phyloP scores from a whole-genome alignment of 2,888 invertebrate species.

The Zaprionus lineosus region DNA sequence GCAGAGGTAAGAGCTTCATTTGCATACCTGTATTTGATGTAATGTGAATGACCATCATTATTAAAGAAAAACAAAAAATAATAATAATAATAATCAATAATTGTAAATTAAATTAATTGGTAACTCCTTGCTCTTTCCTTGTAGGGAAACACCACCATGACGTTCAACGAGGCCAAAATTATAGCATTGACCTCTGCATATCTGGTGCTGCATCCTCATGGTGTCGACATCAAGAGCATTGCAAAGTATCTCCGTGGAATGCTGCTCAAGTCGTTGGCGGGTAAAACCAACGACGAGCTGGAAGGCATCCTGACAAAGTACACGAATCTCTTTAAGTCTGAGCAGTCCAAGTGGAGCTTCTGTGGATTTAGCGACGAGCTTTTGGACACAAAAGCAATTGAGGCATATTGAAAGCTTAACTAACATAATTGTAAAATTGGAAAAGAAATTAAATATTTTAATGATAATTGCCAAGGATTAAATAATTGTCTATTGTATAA shows the following conservation, averaged over 20 bases:
- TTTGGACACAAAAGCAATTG: conserved; percentile 25
- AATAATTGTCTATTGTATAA: too few species aligned
- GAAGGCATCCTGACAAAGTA: conserved; percentile 91
- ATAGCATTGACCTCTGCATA: conserved; percentile 94
- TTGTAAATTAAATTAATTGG: too few species aligned
- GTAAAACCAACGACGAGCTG: conserved; percentile 88
- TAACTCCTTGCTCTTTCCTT: too few species aligned
- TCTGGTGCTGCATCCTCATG: conserved; percentile 93
- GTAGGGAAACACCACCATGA: conserved; percentile 39
- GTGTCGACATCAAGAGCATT: conserved; percentile 94
- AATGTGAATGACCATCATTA: too few species aligned
- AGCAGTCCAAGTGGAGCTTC: conserved; percentile 89
- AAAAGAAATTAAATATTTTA: conserved; percentile 65
- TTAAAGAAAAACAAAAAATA: too few species aligned
- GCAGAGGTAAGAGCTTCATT: conserved; percentile 20
- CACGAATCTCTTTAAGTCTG: conserved; percentile 91
- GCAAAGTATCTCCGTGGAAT: conserved; percentile 93
- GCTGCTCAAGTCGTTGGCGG: conserved; percentile 86
- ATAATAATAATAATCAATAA: too few species aligned
- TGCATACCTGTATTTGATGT: too few species aligned
- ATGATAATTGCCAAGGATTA: too few species aligned
- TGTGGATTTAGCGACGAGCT: conserved; percentile 83
- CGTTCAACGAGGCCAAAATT: conserved; percentile 87
- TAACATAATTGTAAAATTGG: too few species aligned
- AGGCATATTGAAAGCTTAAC: conserved; percentile 34